A percentile compares a stretch with the other conserved stretches of the same genome.
These are phyloP conservation scores for Acrocyrtus sp. DNA, from an alignment of 2,888 invertebrate genomes.

Conservation along the genomic window DNA sequence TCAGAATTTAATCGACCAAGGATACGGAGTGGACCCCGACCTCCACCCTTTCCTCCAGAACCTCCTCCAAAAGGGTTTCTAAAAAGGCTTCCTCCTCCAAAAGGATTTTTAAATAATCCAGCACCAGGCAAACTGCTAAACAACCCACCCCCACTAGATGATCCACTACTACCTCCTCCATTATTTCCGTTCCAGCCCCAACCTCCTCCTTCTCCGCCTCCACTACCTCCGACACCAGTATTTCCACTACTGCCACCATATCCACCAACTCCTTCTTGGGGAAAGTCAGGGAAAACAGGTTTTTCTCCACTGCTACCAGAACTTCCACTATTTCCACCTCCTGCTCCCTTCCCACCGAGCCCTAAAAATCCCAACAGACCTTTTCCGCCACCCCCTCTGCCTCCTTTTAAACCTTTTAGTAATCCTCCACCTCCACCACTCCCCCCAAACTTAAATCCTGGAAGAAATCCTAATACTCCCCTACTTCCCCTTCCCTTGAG, in stretches of 20 bases:
- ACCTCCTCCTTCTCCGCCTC: neutral
- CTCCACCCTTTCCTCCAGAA: neutral
- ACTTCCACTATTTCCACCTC: neutral
- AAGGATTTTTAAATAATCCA: constrained; percentile 14
- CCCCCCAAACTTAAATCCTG: neutral
- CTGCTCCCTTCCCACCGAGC: neutral
- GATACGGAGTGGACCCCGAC: neutral
- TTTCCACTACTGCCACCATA: neutral
- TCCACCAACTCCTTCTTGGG: neutral
- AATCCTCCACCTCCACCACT: neutral
- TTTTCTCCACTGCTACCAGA: neutral
- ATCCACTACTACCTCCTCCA: neutral
- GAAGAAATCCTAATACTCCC: neutral
- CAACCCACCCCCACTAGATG: neutral
- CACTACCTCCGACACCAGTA: neutral
- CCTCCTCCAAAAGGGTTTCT: constrained; percentile 14
- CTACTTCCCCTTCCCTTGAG: neutral
- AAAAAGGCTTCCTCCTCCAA: neutral
- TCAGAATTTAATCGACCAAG: constrained; percentile 9
- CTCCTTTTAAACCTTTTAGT: constrained; percentile 1
- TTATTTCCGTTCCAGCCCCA: neutral
- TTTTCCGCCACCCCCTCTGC: neutral
- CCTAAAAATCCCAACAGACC: neutral
- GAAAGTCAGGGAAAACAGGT: neutral
- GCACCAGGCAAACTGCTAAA: constrained; percentile 8